Base-by-base conservation (phyloP, 2,888 invertebrate species). In the Hermaeophaga mercurialis region DNA sequence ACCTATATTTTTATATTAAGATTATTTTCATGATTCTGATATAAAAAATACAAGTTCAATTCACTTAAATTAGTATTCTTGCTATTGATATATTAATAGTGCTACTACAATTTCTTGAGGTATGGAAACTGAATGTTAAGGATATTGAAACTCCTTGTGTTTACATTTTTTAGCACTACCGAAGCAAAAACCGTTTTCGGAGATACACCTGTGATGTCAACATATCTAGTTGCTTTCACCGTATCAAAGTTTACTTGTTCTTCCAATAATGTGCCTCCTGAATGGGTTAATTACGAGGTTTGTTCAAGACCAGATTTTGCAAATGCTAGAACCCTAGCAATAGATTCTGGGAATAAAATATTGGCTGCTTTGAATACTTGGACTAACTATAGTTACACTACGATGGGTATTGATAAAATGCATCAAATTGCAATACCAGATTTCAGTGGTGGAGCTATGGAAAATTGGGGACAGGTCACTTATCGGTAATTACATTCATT, bases 401-500 rank as follows among this genome's bases (percentile, higher is more conserved):
- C 73, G 1, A 82, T 11, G 1, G 18, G 80, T 1, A 79, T 89
- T 53, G 80, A 85, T 3, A 93, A 93, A 73, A 82, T 93, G 75
- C 90, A 94, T 70, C 85, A 93, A 70, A 85, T 92, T 9, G 93
- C 91, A 1, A 82, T 95, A 56, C 88, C 91, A 0, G 91, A 94
- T 73, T 93, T 94, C 74, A 82, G 83, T 43, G 87, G 89, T 61
- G 91, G 91, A 31, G 94, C 94, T 47, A 94, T 94, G 94, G 93
- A 94, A 73, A 95, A 95, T 73, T 94, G 94, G 93, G 94, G 94
- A 4, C 79, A 94, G 19, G 82, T 93, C 5, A 93, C 89, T 2
- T 94, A 89, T 78, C 84, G 85, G 88, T 87, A 73, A 52, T n/a
- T 22, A 6, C 6, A 22, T n/a, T 6, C 22, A 22, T 6, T 9